Percentiles rank a stretch among this genome's conserved stretches.
These are phyloP conservation scores for Crotalus helleri DNA, from an alignment of 2,113 vertebrate genomes.

Conservation along the genomic window DNA sequence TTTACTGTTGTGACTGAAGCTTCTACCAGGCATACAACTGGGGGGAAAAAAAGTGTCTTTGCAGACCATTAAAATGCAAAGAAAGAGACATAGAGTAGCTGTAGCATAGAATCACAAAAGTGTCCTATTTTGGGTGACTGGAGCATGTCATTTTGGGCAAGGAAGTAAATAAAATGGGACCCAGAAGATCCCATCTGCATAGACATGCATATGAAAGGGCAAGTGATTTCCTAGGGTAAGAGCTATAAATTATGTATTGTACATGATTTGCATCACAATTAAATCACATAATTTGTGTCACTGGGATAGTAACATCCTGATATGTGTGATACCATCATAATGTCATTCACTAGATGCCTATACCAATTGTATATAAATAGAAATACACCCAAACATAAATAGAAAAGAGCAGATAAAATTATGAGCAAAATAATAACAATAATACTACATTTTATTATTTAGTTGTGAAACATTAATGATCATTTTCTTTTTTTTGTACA, in stretches of 20 bases:
- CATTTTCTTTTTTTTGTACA: accelerated
- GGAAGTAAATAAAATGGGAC: background rate
- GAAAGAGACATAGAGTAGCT: background rate
- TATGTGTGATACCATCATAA: background rate
- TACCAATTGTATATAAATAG: background rate
- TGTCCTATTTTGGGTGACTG: background rate
- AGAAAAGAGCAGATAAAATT: background rate
- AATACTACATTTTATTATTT: constrained; percentile 18
- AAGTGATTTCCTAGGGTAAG: background rate
- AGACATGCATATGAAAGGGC: background rate
- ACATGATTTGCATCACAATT: background rate
- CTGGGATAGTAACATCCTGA: background rate
- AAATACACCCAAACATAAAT: background rate
- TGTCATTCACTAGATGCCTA: background rate
- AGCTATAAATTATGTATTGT: background rate
- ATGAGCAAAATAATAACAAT: constrained; percentile 27
- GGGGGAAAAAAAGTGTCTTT: background rate
- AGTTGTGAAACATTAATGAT: constrained; percentile 42
- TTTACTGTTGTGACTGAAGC: background rate
- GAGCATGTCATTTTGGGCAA: background rate
- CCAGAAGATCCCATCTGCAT: background rate
- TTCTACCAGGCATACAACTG: background rate
- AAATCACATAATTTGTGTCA: background rate
- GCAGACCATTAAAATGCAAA: background rate
- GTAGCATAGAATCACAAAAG: background rate